A percentile compares a stretch with the other conserved stretches of the same genome.
phyloP scores from a whole-genome alignment of 2,797 vertebrate species.

The Rhinatrema bivittatum region DNA sequence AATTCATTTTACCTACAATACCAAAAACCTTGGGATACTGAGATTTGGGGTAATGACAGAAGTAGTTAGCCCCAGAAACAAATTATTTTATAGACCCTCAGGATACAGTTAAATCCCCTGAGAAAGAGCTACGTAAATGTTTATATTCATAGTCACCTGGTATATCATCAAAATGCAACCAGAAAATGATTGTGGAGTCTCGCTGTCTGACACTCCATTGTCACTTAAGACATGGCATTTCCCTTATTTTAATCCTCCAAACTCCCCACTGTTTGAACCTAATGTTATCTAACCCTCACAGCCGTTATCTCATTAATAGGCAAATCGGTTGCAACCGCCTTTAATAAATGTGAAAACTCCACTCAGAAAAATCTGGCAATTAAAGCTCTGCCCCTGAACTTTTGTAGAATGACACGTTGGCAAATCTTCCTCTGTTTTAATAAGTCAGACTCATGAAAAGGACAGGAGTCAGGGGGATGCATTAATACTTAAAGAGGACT shows the following conservation, averaged over 20 bases:
- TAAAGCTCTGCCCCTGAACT: conserved; percentile 50
- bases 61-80: no score
- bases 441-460: conserved; percentile 12
- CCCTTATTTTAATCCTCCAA: conserved; percentile 36
- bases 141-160: no score
- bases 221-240: conserved; percentile 58
- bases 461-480: conserved; percentile 2
- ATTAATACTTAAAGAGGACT: neutral
- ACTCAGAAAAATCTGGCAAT: conserved; percentile 57
- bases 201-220: conserved; percentile 44
- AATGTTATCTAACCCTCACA: conserved; percentile 73
- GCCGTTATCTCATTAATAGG: conserved; percentile 84
- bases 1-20: no score
- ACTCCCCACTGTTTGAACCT: conserved; percentile 59
- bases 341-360: conserved; percentile 80
- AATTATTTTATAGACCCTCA: no score
- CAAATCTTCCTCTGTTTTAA: conserved; percentile 38
- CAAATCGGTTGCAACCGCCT: conserved; percentile 81
- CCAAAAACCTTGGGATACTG: no score
- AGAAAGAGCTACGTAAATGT: no score
- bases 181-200: conserved; percentile 1
- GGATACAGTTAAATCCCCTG: no score
- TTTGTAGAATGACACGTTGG: conserved; percentile 30
- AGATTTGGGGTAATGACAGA: no score
- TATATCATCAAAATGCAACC: neutral